Conservation (phyloP, 2,113 vertebrate genomes). For the Chionomys nivalis region DNA sequence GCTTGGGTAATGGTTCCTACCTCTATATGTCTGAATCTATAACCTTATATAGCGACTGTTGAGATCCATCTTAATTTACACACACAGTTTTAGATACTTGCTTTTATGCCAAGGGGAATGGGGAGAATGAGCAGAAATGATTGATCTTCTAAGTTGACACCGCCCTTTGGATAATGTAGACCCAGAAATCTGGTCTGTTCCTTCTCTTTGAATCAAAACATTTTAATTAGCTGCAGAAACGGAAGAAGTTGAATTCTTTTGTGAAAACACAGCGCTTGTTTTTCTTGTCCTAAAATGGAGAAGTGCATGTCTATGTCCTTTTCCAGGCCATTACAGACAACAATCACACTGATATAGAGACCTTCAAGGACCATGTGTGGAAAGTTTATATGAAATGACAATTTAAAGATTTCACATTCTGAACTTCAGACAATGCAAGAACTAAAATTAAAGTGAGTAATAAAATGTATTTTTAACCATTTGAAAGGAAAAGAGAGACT, state of each 20-base stretch:
- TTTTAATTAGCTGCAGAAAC: constrained; percentile 56
- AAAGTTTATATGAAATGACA: not conserved
- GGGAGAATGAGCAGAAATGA: not conserved
- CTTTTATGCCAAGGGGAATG: not conserved
- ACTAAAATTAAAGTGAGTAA: constrained; percentile 15
- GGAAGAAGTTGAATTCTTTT: constrained; percentile 32
- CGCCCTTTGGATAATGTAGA: not conserved
- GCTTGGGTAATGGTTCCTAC: not conserved
- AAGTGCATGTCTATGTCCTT: constrained; percentile 27
- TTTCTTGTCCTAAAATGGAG: constrained; percentile 53
- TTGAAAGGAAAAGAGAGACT: not conserved
- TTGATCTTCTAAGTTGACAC: not conserved
- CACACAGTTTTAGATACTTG: not conserved
- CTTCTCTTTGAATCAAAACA: constrained; percentile 47
- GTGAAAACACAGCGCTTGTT: constrained; percentile 16
- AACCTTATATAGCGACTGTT: not conserved
- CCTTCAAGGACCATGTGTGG: constrained; percentile 8
- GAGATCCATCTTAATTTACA: not conserved
- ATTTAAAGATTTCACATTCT: constrained; percentile 1
- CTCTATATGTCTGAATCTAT: not conserved
- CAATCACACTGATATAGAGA: constrained; percentile 23
- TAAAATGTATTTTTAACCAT: not conserved
- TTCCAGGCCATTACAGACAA: not conserved
- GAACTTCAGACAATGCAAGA: constrained; percentile 24
- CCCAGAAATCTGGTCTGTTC: constrained; percentile 22